phyloP scores from a whole-genome alignment of 2,888 invertebrate genomes.

The Sericinus montela region DNA sequence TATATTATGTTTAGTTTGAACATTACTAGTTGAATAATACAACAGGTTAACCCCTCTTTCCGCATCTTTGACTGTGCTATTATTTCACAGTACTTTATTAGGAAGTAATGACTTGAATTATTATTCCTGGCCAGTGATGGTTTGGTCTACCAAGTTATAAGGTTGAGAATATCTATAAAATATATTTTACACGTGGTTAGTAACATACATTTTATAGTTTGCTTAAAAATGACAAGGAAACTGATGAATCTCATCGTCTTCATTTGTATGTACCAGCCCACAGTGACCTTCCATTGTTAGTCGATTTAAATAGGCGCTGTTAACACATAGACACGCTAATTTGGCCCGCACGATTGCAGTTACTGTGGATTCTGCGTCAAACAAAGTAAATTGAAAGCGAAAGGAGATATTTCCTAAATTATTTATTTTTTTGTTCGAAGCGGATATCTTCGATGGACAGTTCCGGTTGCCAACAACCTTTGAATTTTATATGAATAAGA shows the following conservation, averaged over 20 bases:
- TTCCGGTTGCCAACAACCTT: constrained; percentile 42
- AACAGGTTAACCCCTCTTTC: too few species aligned
- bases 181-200: too few species aligned
- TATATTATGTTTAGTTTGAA: too few species aligned
- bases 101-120: too few species aligned
- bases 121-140: too few species aligned
- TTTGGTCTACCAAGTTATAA: too few species aligned
- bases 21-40: too few species aligned
- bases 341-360: constrained; percentile 49
- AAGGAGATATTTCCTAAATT: constrained; percentile 28
- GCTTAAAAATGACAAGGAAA: constrained; percentile 20
- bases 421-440: constrained; percentile 4
- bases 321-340: constrained; percentile 67
- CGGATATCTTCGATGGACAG: constrained; percentile 19
- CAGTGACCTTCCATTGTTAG: constrained; percentile 70
- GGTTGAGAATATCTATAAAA: too few species aligned
- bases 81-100: too few species aligned
- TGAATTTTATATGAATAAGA: constrained; percentile 23
- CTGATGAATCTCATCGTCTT: constrained; percentile 33
- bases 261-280: constrained; percentile 54
- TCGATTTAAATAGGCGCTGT: constrained; percentile 60
- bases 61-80: too few species aligned
- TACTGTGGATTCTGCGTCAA: constrained; percentile 51
- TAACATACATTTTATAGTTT: too few species aligned
- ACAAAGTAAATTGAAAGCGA: constrained; percentile 53